Base-by-base conservation (phyloP, 1,140 invertebrate genomes). In the Ericerus pela region DNA sequence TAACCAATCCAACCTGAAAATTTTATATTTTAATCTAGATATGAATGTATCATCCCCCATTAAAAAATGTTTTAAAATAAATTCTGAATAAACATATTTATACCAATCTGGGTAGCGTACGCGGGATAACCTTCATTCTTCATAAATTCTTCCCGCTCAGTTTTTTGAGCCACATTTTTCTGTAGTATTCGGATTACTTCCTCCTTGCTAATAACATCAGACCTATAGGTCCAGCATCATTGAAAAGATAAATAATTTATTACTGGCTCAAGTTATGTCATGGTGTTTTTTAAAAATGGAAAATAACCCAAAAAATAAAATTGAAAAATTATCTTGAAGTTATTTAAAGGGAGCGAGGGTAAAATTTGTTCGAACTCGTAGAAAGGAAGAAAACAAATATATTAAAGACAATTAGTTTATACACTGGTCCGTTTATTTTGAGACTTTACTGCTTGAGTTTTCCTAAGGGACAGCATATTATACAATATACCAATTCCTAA, bases 111-210 rank as follows among this genome's bases (percentile, higher is more conserved):
- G 1, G 82, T 84, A 1, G 81, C 88, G 61, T 90, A 90, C 2
- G 82, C 81, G 0, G 82, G 84, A 65, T 85, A 85, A 36, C 86
- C 86, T 29, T 73, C 71, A 38, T 70, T 65, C 30, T 69, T 51
- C 51, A 89, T 66, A 20, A 47, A 47, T 24, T 10, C 26, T 47
- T 47, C 41, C 33, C 81, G 72, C 22, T 75, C 65, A 26, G 74
- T 68, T 69, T 81, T 85, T 2, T 72, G 74, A 8, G 60, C 51
- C 61, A 72, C 64, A 53, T 75, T 76, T 41, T 76, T 70, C 65
- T 77, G 78, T 1, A 93, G 67, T n/a, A 92, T 71, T 52, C 76
- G 66, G 20, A 90, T 69, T 0, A 87, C 88, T 72, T 91, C 87
- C 60, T 84, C 78, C 69, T 80, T 80, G 0, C 84, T 88, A 12